Evolutionary conservation across 1,140 invertebrate genomes (phyloP), one percentile per base, ranked within the genome.

Genomic region (Stegodyphus dumicola): DNA sequence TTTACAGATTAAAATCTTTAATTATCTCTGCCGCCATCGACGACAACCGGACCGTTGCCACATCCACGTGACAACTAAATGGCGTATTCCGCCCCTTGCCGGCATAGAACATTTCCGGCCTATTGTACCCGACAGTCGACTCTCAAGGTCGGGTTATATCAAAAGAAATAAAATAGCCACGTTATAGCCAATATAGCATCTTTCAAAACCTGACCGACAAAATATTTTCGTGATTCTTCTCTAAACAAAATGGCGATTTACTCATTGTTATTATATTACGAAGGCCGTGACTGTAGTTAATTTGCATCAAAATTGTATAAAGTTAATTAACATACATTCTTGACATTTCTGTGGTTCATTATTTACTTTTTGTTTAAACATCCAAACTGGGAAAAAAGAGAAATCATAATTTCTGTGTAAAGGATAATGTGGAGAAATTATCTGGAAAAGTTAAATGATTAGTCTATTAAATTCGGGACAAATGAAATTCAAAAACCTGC

Each of bases 91-190:
- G 60, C 75, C 60, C 64, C 15, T 56, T 53, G 51, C 51, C 49
- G 65, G 66, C 49, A 73, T 33, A 73, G 67, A 48, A 81, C 78
- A 81, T 81, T 73, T 81, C 78, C 78, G 67, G 78, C 54, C 78
- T 33, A 81, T 81, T 81, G 78, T 81, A 15, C 51, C n/a, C 11
- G 67, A 49, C 69, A 71, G 71, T 69, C 15, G 49, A 18, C 10
- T 9, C 54, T 54, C 78, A 81, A 81, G 78, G 78, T 81, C 78
- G 69, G 33, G n/a, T 2, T 10, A 18, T 79, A 51, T 79, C 60
- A 49, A 70, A 79, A 69, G 66, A 77, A 81, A 60, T 56, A 81
- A 81, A 81, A 17, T 51, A 53, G 33, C 69, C 77, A 79, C 65
- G 77, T 15, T 70, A 49, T 15, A 33, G 33, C 18, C 11, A 51